Conservation (phyloP, 2,888 invertebrate species). For the Pardosa pseudoannulata region DNA sequence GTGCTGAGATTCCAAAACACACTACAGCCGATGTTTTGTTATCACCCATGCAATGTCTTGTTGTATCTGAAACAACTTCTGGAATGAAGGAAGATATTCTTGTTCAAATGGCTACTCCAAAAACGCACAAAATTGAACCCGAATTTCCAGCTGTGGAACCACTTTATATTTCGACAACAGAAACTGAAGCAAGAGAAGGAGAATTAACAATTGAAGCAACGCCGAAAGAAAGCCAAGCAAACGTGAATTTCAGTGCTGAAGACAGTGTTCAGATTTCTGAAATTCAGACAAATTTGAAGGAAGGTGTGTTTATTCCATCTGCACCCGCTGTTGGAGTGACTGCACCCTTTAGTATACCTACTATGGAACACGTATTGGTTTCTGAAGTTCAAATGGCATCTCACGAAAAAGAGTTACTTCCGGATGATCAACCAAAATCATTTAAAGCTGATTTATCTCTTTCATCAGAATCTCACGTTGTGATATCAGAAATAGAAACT, state of each 20-base stretch:
- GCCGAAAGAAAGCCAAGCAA: conserved; percentile 59
- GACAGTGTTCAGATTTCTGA: conserved; percentile 70
- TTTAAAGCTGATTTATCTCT: conserved; percentile 63
- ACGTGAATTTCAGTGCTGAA: conserved; percentile 39
- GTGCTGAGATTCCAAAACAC: conserved; percentile 17
- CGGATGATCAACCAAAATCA: conserved; percentile 56
- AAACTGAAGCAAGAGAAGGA: conserved; percentile 68
- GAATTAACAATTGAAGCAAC: conserved; percentile 64
- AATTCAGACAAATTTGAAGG: conserved; percentile 65
- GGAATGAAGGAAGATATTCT: conserved; percentile 55
- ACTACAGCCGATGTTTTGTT: conserved; percentile 44
- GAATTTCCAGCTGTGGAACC: conserved; percentile 60
- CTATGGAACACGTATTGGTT: conserved; percentile 65
- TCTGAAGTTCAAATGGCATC: conserved; percentile 42
- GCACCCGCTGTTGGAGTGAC: conserved; percentile 23
- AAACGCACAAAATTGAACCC: conserved; percentile 41
- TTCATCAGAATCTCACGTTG: conserved; percentile 54
- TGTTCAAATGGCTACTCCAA: conserved; percentile 41
- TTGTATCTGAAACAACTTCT: conserved; percentile 65
- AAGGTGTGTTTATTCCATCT: conserved; percentile 53
- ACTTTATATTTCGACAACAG: conserved; percentile 62
- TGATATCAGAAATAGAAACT: conserved; percentile 51
- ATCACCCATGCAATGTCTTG: conserved; percentile 49
- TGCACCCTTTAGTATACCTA: conserved; percentile 64
- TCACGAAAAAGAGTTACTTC: conserved; percentile 52